Evolutionary conservation across 2,888 invertebrate genomes (phyloP), one percentile per base, ranked within the genome.

Genomic region (Arenicola marina): DNA sequence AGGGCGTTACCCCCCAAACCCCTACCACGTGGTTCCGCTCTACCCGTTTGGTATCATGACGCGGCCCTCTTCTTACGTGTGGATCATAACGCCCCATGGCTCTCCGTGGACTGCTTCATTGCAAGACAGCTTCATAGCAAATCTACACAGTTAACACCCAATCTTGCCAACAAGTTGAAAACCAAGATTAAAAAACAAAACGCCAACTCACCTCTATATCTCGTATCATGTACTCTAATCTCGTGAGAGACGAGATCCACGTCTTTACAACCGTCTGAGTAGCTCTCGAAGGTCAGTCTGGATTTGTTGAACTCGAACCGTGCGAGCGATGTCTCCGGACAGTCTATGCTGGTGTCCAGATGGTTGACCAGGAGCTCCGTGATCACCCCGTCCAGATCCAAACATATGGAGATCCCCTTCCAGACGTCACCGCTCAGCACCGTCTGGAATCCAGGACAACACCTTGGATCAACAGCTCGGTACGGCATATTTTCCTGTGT

Each of bases 251-350:
- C 92, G 26, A 97, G 86, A 83, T 95, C 95, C 57, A 96, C 89
- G 76, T 95, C 95, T 83, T 93, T 93, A 18, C 92, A 90, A 53
- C 91, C 88, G 84, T 96, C 94, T 73, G 92, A 93, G 79, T 89
- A 90, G 2, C 90, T 89, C 80, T 95, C 95, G 58, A 93, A 88
- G 46, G 91, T 90, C 51, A 97, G 86, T 24, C 90, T 88, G 0
- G 95, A 95, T 83, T 91, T 92, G 70, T 95, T 92, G 82, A 97
- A 95, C 85, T 95, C 93, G 65, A 96, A 88, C 75, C 91, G 91
- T 1, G 94, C 93, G 53, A 97, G 85, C 15, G 85, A 78, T 31
- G 66, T 69, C 58, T 79, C 78, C 18, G 72, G 71, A 53, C 33
- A 62, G 26, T 67, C 68, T 29, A 59, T 56, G 28, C 75, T 72